Base-by-base conservation (phyloP, 2,797 vertebrate species). In the Syndactyla subalaris region DNA sequence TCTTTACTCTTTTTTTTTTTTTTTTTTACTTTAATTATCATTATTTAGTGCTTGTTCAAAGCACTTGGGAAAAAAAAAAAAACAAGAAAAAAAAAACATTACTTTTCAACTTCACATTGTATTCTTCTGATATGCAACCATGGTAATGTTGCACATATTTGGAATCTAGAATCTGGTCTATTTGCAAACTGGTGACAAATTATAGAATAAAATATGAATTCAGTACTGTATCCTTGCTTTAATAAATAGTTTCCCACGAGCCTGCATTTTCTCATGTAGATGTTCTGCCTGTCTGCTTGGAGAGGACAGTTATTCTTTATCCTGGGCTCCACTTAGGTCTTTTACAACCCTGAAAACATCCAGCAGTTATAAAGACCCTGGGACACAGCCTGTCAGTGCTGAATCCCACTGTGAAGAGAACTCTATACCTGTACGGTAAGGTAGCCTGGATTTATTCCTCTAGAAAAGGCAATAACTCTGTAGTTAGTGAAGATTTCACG, bases 381-480 rank as follows among this genome's bases (percentile, higher is more conserved):
- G 34, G 57, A 96, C 45, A 76, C 29, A 75, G 39, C 36, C 76
- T 93, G 55, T 83, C 91, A 85, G 45, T 80, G 85, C 79, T 91
- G 91, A 97, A 94, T 92, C 63, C 74, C 92, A 39, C 10, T 77
- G 54, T 72, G 79, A 92, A 52, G 29, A 93, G 76, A 96, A 95
- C 85, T 96, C 97, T 88, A 85, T 94, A 93, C 59, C 36, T 91
- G 15, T 71, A 41, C n/a, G 88, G 85, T 90, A 81, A 95, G 73
- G 89, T 93, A 95, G 20, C 43, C 85, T 91, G 81, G 75, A 97
- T 97, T 97, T 96, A 98, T 97, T 97, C 55, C 65, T 94, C 76
- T 94, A 54, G 87, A 93, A 97, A 95, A 97, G 30, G 88, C 57
- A 97, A 88, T 97, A 97, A 90, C 54, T 36, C 68, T 59, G 62